phyloP scores from a whole-genome alignment of 2,113 vertebrate species.

The Arvicanthis niloticus region DNA sequence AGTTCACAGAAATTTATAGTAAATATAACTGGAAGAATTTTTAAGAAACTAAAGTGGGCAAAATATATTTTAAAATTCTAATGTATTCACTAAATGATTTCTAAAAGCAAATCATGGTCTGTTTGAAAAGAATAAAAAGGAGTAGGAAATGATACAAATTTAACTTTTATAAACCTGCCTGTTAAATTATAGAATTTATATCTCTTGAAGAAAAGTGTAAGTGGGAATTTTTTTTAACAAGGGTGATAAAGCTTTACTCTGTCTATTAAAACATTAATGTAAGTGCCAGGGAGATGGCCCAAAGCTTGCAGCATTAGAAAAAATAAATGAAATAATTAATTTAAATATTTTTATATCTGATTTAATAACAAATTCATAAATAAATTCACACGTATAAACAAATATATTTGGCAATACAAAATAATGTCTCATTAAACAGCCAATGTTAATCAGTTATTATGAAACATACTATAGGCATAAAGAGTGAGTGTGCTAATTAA shows the following conservation, averaged over 20 bases:
- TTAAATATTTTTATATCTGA: constrained; percentile 1
- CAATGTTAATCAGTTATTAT: constrained; percentile 46
- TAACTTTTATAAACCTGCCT: constrained; percentile 9
- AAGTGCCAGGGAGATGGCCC: background rate
- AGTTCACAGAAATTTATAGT: background rate
- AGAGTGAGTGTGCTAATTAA: background rate
- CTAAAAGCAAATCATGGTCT: constrained; percentile 47
- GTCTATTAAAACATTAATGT: background rate
- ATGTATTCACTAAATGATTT: background rate
- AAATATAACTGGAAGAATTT: background rate
- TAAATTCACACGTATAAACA: background rate
- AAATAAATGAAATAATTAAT: background rate
- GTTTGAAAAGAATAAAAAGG: constrained; percentile 51
- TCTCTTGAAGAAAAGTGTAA: constrained; percentile 14
- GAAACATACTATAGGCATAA: constrained; percentile 37
- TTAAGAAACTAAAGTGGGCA: background rate
- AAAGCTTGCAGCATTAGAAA: background rate
- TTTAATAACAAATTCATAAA: constrained; percentile 31
- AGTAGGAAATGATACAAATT: background rate
- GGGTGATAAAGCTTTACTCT: constrained; percentile 14
- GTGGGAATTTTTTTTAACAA: constrained; percentile 57
- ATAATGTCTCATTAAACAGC: constrained; percentile 41
- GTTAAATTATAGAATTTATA: constrained; percentile 30
- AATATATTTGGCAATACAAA: constrained; percentile 12
- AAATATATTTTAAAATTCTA: constrained; percentile 29